These are phyloP conservation scores for Anoplolepis gracilipes DNA, from an alignment of 1,140 invertebrate species.

Conservation along the genomic window DNA sequence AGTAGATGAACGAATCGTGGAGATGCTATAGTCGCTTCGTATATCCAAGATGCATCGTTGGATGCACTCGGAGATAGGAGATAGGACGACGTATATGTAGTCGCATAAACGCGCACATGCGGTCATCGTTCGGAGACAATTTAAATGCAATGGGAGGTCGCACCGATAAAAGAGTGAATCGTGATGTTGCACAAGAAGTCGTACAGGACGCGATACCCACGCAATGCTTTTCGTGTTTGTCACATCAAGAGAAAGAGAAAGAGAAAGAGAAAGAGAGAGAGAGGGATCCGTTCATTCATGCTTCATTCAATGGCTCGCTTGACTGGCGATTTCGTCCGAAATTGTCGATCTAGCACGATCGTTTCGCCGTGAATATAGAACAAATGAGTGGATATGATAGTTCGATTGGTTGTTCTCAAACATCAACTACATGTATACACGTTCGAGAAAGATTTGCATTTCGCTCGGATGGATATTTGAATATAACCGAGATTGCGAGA, in stretches of 20 bases:
- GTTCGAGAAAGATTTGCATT: background rate
- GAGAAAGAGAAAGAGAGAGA: background rate
- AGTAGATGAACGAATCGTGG: no score
- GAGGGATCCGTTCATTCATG: background rate
- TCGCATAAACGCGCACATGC: background rate
- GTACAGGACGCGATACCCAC: conserved; percentile 38
- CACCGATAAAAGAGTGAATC: conserved; percentile 42
- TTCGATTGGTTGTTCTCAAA: conserved; percentile 2
- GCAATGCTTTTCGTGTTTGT: conserved; percentile 17
- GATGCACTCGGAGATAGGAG: no score
- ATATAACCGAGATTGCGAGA: background rate
- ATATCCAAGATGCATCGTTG: no score
- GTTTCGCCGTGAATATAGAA: background rate
- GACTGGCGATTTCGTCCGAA: background rate
- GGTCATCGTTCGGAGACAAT: background rate
- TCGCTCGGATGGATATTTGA: background rate
- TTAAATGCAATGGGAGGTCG: conserved; percentile 53
- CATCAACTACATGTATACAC: background rate
- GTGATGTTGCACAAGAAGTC: background rate
- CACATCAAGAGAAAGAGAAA: background rate
- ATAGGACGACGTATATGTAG: no score
- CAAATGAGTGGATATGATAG: background rate
- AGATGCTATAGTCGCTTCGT: no score
- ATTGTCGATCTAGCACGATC: conserved; percentile 13
- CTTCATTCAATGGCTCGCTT: background rate